Evolutionary conservation across 2,113 vertebrate species (phyloP).

Genomic region (Pipra filicauda): DNA sequence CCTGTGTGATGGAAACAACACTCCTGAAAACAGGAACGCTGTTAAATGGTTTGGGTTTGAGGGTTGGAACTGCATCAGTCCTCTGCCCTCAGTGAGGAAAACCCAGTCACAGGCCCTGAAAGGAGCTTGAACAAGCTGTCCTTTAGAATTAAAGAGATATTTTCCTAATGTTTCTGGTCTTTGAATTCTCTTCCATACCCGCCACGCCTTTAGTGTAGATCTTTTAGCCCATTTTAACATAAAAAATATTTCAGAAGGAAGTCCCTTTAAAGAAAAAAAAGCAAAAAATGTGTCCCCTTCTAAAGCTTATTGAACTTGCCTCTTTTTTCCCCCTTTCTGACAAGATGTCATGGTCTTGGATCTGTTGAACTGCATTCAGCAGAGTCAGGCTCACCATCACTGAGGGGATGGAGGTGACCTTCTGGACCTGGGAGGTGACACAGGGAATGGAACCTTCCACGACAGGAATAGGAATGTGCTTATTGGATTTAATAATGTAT

Average conservation of each 20-base stretch:
- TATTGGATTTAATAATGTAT: constrained; percentile 46
- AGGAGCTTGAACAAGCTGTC: not conserved
- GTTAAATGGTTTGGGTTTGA: not conserved
- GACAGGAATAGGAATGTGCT: not conserved
- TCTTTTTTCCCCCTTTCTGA: not conserved
- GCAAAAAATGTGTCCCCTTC: not conserved
- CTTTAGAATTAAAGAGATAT: not conserved
- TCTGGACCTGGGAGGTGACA: not conserved
- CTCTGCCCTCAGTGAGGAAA: not conserved
- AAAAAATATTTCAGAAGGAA: not conserved
- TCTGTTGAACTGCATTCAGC: not conserved
- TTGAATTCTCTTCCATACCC: not conserved
- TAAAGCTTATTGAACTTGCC: not conserved
- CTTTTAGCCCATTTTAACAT: not conserved
- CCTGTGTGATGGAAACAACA: not conserved
- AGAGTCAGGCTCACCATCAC: not conserved
- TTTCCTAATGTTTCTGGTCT: not conserved
- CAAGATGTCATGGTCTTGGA: not conserved
- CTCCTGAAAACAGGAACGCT: accelerated
- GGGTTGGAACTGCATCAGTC: not conserved
- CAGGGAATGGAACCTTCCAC: not conserved
- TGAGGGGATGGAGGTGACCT: not conserved
- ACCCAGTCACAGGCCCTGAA: not conserved
- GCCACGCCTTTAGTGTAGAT: not conserved
- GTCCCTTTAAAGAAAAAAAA: not conserved